Evolutionary conservation across 2,113 vertebrate species (phyloP).

Genomic region (Thomomys bottae): DNA sequence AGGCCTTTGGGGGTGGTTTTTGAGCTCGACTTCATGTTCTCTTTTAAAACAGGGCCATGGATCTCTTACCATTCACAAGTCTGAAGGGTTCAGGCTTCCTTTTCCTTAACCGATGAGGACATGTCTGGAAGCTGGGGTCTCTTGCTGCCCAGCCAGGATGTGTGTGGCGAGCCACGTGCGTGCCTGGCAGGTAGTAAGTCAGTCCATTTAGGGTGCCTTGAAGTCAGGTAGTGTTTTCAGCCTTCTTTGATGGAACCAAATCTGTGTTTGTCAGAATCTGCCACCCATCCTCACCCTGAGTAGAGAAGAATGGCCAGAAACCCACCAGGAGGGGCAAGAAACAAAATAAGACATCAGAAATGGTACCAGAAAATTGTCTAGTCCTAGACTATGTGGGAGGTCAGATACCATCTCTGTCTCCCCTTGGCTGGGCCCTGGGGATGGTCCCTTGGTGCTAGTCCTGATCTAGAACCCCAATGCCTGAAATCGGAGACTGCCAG

Average conservation of each 20-base stretch:
- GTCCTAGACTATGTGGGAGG: background rate
- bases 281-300: constrained; percentile 18
- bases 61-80: constrained; percentile 12
- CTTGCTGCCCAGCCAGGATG: background rate
- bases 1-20: background rate
- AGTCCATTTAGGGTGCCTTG: background rate
- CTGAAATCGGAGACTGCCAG: background rate
- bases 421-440: background rate
- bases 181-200: background rate
- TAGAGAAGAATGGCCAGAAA: background rate
- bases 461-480: background rate
- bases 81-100: background rate
- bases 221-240: constrained; percentile 17
- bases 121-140: background rate
- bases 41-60: constrained; percentile 41
- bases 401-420: background rate
- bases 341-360: background rate
- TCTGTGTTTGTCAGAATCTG: constrained; percentile 5
- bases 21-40: background rate
- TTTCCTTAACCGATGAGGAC: background rate
- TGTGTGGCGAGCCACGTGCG: background rate
- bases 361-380: background rate
- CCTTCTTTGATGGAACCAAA: constrained; percentile 13
- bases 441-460: background rate
- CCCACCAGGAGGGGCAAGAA: background rate